A percentile compares a stretch with the other conserved stretches of the same genome.
Evolutionary conservation across 30 jellyfish, hydroid and myxozoan genomes (phyloP).

Genomic region (Cassiopea xamachana): DNA sequence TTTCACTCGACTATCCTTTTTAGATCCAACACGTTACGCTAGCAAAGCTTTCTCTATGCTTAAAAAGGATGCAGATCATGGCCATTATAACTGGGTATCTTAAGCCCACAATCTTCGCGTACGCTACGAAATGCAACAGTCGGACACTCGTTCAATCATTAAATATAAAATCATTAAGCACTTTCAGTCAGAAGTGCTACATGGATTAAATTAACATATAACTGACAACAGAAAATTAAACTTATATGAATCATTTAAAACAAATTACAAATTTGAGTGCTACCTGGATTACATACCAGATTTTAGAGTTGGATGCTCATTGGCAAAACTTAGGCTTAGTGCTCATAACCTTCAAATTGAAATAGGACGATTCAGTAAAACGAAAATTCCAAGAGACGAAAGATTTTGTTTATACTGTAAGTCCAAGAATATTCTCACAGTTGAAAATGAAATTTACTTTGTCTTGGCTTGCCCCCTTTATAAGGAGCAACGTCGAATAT

Average conservation of each 20-base stretch:
- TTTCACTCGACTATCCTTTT: slow-evolving; percentile 23
- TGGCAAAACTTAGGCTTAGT: slow-evolving; percentile 42
- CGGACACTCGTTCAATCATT: slow-evolving; percentile 34
- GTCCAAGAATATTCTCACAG: slow-evolving; percentile 12
- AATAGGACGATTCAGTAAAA: slow-evolving; percentile 33
- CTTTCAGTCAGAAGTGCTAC: slow-evolving; percentile 29
- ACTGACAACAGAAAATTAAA: slow-evolving; percentile 19
- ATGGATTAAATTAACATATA: slow-evolving; percentile 22
- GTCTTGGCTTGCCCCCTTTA: slow-evolving; percentile 26
- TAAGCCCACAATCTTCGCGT: slow-evolving; percentile 10
- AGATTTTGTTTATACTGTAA: slow-evolving; percentile 40
- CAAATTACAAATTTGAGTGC: slow-evolving; percentile 40
- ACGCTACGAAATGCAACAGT: slow-evolving; percentile 34
- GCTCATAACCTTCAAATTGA: slow-evolving; percentile 50
- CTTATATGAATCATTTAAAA: slow-evolving; percentile 34
- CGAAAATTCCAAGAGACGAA: slow-evolving; percentile 55
- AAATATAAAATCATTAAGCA: slow-evolving; percentile 12
- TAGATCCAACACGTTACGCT: slow-evolving; percentile 36
- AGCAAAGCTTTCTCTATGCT: slow-evolving; percentile 38
- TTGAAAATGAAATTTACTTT: slow-evolving; percentile 28
- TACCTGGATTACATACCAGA: slow-evolving; percentile 40
- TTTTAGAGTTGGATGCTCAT: slow-evolving; percentile 9
- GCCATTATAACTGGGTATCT: slow-evolving; percentile 47
- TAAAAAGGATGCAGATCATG: slow-evolving; percentile 31
- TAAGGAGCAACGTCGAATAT: slow-evolving; percentile 28